Conservation (phyloP, 2,888 invertebrate genomes). For the Hyposoter didymator region DNA sequence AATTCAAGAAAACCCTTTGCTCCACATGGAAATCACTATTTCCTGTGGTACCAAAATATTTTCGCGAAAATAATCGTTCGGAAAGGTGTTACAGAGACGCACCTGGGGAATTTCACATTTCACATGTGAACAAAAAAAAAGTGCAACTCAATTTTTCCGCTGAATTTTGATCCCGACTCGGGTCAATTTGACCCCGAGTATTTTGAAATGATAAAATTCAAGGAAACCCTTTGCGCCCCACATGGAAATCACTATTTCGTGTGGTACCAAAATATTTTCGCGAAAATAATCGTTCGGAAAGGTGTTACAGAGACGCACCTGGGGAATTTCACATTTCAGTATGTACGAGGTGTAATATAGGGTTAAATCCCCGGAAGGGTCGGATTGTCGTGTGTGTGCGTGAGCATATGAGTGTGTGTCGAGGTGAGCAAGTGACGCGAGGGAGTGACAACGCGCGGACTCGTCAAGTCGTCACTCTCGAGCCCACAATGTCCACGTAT, state of each 20-base stretch:
- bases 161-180: not conserved
- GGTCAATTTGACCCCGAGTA: not conserved
- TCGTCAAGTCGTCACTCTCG: slow-evolving; percentile 68
- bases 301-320: not conserved
- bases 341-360: slow-evolving; percentile 36
- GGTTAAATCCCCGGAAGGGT: slow-evolving; percentile 57
- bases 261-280: not conserved
- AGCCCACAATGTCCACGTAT: slow-evolving; percentile 59
- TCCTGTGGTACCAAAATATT: not conserved
- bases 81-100: not conserved
- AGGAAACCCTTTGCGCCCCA: not conserved
- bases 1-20: not conserved
- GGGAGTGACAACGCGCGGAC: slow-evolving; percentile 66
- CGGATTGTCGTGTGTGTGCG: slow-evolving; percentile 14
- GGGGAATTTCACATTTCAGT: slow-evolving; percentile 22
- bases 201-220: not conserved
- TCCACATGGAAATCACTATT: not conserved
- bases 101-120: slow-evolving; percentile 20
- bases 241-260: not conserved
- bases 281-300: not conserved
- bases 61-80: not conserved
- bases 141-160: not conserved
- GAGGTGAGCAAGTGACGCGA: slow-evolving; percentile 62
- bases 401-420: not conserved
- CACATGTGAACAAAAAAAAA: not conserved